Base-by-base conservation (phyloP, 2,888 invertebrate genomes). In the Drosophila helvetica region DNA sequence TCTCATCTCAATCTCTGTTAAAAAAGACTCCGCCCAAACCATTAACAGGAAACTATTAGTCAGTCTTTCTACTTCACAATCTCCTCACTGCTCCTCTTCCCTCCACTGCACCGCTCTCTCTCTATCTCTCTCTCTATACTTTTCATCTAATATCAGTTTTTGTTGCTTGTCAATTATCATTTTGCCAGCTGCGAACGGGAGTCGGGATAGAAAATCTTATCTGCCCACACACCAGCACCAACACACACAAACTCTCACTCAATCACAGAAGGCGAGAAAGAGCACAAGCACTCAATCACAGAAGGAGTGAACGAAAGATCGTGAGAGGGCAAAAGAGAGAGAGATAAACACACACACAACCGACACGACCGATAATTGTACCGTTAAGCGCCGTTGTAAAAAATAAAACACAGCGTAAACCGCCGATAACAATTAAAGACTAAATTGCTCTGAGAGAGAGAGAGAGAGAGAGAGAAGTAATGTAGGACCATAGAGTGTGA, bases 341-440 rank as follows among this genome's bases (percentile, higher is more conserved):
- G 17, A 18, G 19, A 50, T 48, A 27, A 9, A 27, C 47, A 47
- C 51, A 42, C 9, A 33, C 47, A 68, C 19, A 43, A 30, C 15
- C 22, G 48, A 25, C 51, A 65, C 62, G 42, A 70, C 27, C 67
- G 64, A 79, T 71, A 75, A 76, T 67, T 73, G 64, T 77, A 77
- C 81, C 79, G 81, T 88, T 84, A 84, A 72, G 60, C 67, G 64
- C 51, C 69, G 61, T 58, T 74, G 68, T 72, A 61, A 74, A 58
- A 78, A 84, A 75, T 66, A 62, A 63, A 74, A 67, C 70, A 72
- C 70, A 71, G 56, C 62, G 59, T 50, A 78, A 86, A 65, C 59
- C 56, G 38, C 65, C 74, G 86, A 82, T 87, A 85, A 87, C 86
- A 87, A 82, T 79, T 87, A 80, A 85, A 79, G 65, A 71, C 71